These are phyloP conservation scores for Pyrocoelia pectoralis DNA, from an alignment of 2,888 invertebrate genomes.

Conservation along the genomic window DNA sequence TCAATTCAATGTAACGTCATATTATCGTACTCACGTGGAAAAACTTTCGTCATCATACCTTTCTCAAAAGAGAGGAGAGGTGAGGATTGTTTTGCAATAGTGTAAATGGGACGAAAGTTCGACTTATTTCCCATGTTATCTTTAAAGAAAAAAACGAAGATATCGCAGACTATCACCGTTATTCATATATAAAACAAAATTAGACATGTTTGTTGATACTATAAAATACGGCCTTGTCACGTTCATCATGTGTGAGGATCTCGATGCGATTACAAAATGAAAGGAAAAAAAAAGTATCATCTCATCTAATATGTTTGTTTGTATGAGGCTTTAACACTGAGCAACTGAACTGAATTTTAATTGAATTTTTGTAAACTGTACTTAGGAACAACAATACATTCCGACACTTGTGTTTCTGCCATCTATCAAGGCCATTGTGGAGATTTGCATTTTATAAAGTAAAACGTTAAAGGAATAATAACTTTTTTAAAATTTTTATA, in stretches of 20 bases:
- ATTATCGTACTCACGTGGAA: too few species aligned
- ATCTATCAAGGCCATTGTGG: constrained; percentile 31
- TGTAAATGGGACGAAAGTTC: too few species aligned
- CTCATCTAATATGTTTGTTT: neutral
- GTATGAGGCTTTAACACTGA: too few species aligned
- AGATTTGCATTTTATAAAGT: constrained; percentile 28
- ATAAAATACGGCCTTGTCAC: neutral
- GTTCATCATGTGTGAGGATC: neutral
- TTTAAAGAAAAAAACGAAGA: neutral
- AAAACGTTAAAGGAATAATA: constrained; percentile 27
- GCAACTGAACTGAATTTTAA: constrained; percentile 2
- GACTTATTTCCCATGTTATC: too few species aligned
- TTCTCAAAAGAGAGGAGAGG: too few species aligned
- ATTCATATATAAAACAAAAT: too few species aligned
- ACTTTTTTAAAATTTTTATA: constrained; percentile 29
- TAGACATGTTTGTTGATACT: neutral
- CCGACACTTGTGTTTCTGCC: constrained; percentile 19
- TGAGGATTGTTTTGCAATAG: too few species aligned
- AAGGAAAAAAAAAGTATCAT: neutral
- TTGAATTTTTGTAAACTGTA: neutral
- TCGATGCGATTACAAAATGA: neutral
- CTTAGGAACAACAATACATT: constrained; percentile 3
- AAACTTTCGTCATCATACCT: too few species aligned
- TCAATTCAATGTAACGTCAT: too few species aligned
- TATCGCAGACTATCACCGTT: neutral